A percentile compares a stretch with the other conserved stretches of the same genome.
These are phyloP conservation scores for Tetragonisca angustula DNA, from an alignment of 2,888 invertebrate species.

Conservation along the genomic window DNA sequence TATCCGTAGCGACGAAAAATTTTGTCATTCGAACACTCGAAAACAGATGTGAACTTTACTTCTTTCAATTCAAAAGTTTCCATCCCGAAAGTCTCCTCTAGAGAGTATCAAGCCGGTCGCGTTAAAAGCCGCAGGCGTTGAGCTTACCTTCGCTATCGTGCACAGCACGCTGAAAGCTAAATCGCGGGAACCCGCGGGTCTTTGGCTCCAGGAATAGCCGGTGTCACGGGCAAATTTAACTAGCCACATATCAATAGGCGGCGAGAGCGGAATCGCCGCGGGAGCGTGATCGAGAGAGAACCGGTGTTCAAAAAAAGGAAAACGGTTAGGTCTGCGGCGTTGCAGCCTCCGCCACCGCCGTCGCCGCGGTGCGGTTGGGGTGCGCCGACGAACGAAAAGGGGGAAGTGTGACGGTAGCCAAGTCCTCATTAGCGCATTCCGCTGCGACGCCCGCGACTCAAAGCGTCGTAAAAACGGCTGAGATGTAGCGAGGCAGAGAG, in stretches of 20 bases:
- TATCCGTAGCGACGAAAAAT: not conserved
- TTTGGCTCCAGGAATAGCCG: conserved; percentile 34
- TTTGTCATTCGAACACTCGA: not conserved
- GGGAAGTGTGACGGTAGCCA: conserved; percentile 82
- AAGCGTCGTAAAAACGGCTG: conserved; percentile 84
- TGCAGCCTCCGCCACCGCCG: conserved; percentile 21
- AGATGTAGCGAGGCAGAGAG: conserved; percentile 75
- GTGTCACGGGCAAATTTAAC: conserved; percentile 50
- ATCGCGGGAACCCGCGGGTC: not conserved
- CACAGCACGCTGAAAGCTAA: not conserved
- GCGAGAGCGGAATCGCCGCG: conserved; percentile 44
- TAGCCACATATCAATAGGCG: conserved; percentile 52
- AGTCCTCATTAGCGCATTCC: conserved; percentile 84
- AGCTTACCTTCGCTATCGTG: not conserved
- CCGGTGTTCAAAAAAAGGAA: conserved; percentile 24
- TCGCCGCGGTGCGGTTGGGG: conserved; percentile 61
- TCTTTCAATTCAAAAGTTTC: not conserved
- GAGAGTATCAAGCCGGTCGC: not conserved
- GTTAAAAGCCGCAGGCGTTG: no score
- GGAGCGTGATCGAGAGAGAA: conserved; percentile 17
- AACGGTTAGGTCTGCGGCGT: conserved; percentile 20
- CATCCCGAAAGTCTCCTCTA: accelerated
- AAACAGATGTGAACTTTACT: not conserved
- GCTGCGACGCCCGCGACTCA: conserved; percentile 84
- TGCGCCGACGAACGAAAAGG: conserved; percentile 69